Evolutionary conservation across 2,797 vertebrate species (phyloP), one percentile per base, ranked within the genome.

Genomic region (Alfaro cultratus): DNA sequence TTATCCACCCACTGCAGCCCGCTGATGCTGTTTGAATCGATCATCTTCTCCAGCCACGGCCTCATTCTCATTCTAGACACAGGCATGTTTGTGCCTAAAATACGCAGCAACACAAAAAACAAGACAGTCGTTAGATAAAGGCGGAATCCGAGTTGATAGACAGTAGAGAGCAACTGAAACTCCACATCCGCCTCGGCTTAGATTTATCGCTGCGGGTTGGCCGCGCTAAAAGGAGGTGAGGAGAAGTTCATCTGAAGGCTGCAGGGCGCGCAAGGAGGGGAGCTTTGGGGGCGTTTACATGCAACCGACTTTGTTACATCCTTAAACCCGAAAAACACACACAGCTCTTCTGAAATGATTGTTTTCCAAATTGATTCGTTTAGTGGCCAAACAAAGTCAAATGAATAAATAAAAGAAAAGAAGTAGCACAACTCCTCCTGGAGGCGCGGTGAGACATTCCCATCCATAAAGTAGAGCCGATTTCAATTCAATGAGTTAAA

Each of bases 31-130:
- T 89, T 83, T 16, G 95, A 95, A 0, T 96, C 90, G 57, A 97
- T 96, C 91, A 91, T 92, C 26, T 47, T 13, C 91, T 96, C 94
- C 91, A 97, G 85, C 96, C 96, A 97, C 0, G 94, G 96, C 18
- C 95, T 93, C 96, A 97, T 96, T 76, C 94, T 95, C 96, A 95
- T 95, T 78, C 96, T 94, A 46, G 91, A 76, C 43, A 96, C 94
- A 0, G 96, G 96, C 96, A 97, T 97, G 83, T 73, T 92, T 85
- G 26, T 18, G 64, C 46, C 92, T 93, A 43, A 53, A 84, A 85
- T 9, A 43, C 7, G 5, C n/a, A 72, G 23, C 62, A 75, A 45
- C 1, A 76, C 41, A 77, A 31, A 43, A 46, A 2, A 7, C 47
- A 62, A 3, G 2, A 41, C 45, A 16, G 51, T 1, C 9, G 0